phyloP scores from a whole-genome alignment of 2,888 invertebrate genomes.

The Cyclophora albipunctata region DNA sequence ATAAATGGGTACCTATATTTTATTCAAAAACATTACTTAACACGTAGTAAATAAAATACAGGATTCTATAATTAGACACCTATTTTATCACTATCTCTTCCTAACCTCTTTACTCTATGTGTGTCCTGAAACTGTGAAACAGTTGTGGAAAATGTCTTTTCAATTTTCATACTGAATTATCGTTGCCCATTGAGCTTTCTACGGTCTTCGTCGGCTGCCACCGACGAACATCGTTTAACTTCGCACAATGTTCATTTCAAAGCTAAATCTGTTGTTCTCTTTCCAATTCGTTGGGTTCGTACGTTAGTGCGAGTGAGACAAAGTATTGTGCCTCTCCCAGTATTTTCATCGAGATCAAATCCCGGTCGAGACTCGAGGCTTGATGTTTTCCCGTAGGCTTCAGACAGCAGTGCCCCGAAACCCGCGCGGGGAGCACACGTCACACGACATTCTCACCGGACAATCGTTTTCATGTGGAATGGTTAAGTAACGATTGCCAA shows the following conservation, averaged over 20 bases:
- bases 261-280: conserved; percentile 27
- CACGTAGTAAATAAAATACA: too few relatives aligned
- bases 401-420: conserved; percentile 57
- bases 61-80: too few relatives aligned
- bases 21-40: too few relatives aligned
- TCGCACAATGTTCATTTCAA: conserved; percentile 29
- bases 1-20: too few relatives aligned
- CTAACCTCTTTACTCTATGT: too few relatives aligned
- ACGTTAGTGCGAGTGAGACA: conserved; percentile 38
- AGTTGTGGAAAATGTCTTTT: conserved; percentile 46
- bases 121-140: too few relatives aligned
- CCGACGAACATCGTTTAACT: conserved; percentile 35
- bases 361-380: conserved; percentile 58
- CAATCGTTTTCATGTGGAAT: conserved; percentile 45
- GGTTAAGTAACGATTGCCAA: conserved; percentile 56
- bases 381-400: conserved; percentile 68
- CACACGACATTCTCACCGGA: conserved; percentile 21
- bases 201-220: conserved; percentile 35
- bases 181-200: conserved; percentile 65
- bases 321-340: conserved; percentile 24
- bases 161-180: conserved; percentile 50
- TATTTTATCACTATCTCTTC: too few relatives aligned
- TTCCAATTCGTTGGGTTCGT: conserved; percentile 51
- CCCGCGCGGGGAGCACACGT: conserved; percentile 31
- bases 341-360: conserved; percentile 45